phyloP scores from a whole-genome alignment of 2,888 invertebrate genomes.

The Pharmacophagus antenor region DNA sequence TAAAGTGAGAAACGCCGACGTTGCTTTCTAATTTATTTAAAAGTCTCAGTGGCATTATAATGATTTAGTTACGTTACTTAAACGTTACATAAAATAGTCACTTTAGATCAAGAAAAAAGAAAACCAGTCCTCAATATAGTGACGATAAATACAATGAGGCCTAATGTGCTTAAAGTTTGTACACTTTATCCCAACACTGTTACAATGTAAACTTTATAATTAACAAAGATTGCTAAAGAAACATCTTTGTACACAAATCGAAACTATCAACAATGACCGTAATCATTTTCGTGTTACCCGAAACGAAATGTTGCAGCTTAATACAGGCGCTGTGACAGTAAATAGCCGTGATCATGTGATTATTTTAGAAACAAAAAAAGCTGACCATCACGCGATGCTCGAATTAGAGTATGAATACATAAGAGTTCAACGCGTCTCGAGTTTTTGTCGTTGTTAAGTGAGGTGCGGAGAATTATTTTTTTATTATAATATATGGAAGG shows the following conservation, averaged over 20 bases:
- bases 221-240: neutral
- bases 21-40: no score
- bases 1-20: no score
- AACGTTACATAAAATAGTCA: no score
- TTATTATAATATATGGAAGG: neutral
- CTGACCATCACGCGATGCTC: constrained; percentile 47
- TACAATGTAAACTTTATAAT: neutral
- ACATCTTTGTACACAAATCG: neutral
- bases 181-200: no score
- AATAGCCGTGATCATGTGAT: constrained; percentile 37
- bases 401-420: constrained; percentile 53
- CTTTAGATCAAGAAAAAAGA: no score
- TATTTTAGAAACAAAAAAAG: constrained; percentile 14
- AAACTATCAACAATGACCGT: neutral
- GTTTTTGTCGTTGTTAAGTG: constrained; percentile 18
- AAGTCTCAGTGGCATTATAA: no score
- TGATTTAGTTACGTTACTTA: no score
- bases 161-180: no score
- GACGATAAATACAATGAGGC: no score
- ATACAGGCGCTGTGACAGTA: constrained; percentile 36
- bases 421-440: constrained; percentile 40
- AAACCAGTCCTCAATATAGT: no score
- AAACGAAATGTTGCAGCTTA: constrained; percentile 14
- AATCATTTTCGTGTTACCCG: neutral
- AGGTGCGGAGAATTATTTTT: neutral